A percentile compares a stretch with the other conserved stretches of the same genome.
Conservation (phyloP, 2,113 vertebrate species). For the Aegotheles bennettii region DNA sequence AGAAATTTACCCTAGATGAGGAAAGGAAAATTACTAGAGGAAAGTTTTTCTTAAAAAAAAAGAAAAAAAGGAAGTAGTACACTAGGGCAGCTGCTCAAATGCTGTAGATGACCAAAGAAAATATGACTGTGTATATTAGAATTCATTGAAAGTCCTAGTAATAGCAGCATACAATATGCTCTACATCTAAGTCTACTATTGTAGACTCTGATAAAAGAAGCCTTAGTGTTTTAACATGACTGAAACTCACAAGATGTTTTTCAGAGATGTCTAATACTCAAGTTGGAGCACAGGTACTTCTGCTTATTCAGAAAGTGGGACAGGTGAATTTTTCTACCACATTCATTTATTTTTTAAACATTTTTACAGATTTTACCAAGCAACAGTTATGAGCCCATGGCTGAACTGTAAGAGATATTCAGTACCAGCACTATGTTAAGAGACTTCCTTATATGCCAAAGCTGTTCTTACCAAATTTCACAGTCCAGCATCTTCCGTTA, state of each 20-base stretch:
- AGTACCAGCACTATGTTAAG: neutral
- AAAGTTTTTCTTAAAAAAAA: neutral
- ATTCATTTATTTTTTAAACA: neutral
- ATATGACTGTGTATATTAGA: neutral
- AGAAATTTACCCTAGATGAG: neutral
- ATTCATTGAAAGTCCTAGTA: neutral
- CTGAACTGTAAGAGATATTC: neutral
- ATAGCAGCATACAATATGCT: neutral
- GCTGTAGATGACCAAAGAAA: neutral
- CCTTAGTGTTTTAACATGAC: neutral
- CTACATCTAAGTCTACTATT: neutral
- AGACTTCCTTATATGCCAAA: neutral
- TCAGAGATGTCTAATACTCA: neutral
- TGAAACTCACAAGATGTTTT: neutral
- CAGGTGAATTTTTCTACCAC: neutral
- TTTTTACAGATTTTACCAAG: neutral
- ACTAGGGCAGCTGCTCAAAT: neutral
- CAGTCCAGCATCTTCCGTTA: neutral
- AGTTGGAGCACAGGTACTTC: neutral
- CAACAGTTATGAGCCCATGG: accelerated
- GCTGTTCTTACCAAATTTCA: neutral
- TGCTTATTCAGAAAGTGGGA: neutral
- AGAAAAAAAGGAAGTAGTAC: neutral
- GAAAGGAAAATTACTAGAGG: neutral
- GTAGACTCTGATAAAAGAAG: neutral